These are phyloP conservation scores for Nymphalis urticae DNA, from an alignment of 2,888 invertebrate genomes.

Conservation along the genomic window DNA sequence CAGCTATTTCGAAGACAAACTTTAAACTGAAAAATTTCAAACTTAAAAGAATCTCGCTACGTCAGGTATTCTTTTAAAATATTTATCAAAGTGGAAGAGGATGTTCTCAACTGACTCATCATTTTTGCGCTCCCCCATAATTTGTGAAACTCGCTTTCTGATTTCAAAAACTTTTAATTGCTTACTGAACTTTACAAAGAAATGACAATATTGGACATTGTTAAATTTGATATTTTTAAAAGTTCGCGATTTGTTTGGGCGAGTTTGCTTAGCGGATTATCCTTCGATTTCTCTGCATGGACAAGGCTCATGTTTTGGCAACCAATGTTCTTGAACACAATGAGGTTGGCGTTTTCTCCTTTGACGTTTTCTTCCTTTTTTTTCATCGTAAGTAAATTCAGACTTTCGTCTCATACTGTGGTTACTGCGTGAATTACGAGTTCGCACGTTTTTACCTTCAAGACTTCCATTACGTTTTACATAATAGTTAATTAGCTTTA, in stretches of 20 bases:
- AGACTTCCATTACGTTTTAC: constrained; percentile 26
- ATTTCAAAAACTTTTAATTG: constrained; percentile 50
- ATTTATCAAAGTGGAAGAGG: constrained; percentile 28
- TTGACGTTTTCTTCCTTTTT: constrained; percentile 43
- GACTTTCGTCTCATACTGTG: constrained; percentile 1
- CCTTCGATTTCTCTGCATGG: constrained; percentile 39
- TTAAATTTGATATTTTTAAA: constrained; percentile 36
- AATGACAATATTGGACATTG: constrained; percentile 32
- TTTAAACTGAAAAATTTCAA: constrained; percentile 37
- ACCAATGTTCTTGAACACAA: constrained; percentile 49
- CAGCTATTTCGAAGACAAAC: constrained; percentile 35
- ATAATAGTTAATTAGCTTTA: constrained; percentile 48
- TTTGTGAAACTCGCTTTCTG: constrained; percentile 43
- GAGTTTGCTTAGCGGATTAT: constrained; percentile 23
- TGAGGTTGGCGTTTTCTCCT: constrained; percentile 48
- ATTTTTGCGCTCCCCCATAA: constrained; percentile 39
- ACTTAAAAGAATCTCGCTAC: constrained; percentile 39
- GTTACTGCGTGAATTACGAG: constrained; percentile 13
- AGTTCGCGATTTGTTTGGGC: constrained; percentile 28
- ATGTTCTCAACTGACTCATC: constrained; percentile 37
- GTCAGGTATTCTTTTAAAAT: constrained; percentile 40
- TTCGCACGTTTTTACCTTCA: constrained; percentile 2
- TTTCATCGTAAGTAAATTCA: constrained; percentile 33
- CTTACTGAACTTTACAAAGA: constrained; percentile 44
- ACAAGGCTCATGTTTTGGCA: constrained; percentile 37